Evolutionary conservation across 2,888 invertebrate genomes (phyloP).

Genomic region (Dryococelus australis): DNA sequence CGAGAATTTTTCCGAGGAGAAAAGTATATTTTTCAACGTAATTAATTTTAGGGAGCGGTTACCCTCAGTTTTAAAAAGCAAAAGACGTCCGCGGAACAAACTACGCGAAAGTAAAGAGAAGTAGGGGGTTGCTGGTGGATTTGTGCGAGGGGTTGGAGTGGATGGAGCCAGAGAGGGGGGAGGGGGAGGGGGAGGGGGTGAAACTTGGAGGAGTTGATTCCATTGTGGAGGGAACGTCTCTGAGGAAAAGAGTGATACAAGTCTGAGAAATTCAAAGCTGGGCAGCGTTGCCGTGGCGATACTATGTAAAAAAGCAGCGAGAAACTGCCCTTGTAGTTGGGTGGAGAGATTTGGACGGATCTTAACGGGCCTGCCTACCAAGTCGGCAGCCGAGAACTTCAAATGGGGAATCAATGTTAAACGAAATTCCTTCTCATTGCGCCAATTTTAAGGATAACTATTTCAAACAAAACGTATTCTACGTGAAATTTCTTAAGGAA

Average conservation of each 20-base stretch:
- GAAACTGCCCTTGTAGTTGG: too few relatives aligned
- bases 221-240: not conserved
- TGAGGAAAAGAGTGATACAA: not conserved
- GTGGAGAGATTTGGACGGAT: too few relatives aligned
- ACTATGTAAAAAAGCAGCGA: too few relatives aligned
- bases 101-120: constrained; percentile 1
- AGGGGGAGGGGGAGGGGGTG: not conserved
- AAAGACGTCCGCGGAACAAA: constrained; percentile 25
- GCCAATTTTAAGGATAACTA: too few relatives aligned
- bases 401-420: too few relatives aligned
- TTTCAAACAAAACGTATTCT: too few relatives aligned
- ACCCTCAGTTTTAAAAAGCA: constrained; percentile 21
- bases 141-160: not conserved
- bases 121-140: not conserved
- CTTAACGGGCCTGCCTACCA: too few relatives aligned
- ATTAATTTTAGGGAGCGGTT: constrained; percentile 40
- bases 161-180: not conserved
- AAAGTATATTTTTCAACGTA: constrained; percentile 38
- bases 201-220: constrained; percentile 11
- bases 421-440: too few relatives aligned
- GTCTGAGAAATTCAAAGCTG: not conserved
- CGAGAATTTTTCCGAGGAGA: constrained; percentile 16
- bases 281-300: too few relatives aligned
- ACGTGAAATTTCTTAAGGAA: too few relatives aligned
- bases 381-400: too few relatives aligned